Evolutionary conservation across 2,113 vertebrate species (phyloP), one percentile per base, ranked within the genome.

Genomic region (Bucco capensis): DNA sequence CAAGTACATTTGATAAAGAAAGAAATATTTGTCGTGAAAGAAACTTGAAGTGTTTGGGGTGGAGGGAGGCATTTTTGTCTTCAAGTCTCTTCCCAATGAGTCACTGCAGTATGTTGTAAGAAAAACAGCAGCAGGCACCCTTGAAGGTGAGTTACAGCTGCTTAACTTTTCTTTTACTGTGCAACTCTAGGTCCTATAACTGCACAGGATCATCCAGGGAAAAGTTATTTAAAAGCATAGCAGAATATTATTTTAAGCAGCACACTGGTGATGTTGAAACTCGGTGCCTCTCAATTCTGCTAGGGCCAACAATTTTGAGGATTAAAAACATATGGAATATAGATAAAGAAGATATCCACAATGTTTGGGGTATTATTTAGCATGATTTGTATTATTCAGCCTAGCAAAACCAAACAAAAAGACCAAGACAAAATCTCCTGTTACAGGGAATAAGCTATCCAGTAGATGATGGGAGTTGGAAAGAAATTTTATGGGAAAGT

Each of bases 401-500:
- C 66, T 87, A 87, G 70, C 54, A 87, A 92, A 94, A 96, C 46
- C 77, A 92, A 92, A 87, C 57, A 89, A 47, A 86, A 86, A 57
- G 75, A 73, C 22, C 1, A 51, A 70, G 66, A 79, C 62, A 76
- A 89, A 79, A 46, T 91, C 82, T 95, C 57, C 53, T 83, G 42
- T 93, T 96, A 65, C 85, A 86, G 85, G 82, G 70, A 64, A 90
- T 92, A 84, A 94, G 74, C 54, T 42, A 89, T 87, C 46, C 71
- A 76, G 66, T 89, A 87, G 58, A 86, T 19, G 65, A 83, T 93
- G 77, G 54, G 83, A 95, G 71, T 40, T 94, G 84, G 90, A 93
- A 93, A 80, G 83, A 96, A 83, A 90, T 94, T 94, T 96, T 96
- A 89, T 96, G 90, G 89, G 88, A 92, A 94, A 94, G 81, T 92